Conservation (phyloP, 2,888 invertebrate species). For the Celastrina argiolus region DNA sequence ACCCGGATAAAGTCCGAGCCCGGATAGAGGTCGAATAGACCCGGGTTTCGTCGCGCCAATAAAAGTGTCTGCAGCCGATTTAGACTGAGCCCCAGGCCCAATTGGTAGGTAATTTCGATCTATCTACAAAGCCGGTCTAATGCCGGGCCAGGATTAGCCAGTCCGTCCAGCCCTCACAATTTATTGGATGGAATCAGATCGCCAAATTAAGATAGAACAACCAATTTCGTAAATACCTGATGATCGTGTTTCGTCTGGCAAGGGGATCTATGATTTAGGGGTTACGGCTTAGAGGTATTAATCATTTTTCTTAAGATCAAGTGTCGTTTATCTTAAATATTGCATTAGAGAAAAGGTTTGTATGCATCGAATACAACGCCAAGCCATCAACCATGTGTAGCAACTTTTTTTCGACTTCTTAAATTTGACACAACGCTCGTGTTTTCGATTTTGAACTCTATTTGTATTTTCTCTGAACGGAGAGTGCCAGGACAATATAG, state of each 20-base stretch:
- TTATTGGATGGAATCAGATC: slow-evolving; percentile 66
- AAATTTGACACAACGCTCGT: no score
- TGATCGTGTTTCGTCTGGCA: not conserved
- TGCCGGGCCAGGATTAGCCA: slow-evolving; percentile 73
- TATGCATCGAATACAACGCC: no score
- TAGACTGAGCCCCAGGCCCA: slow-evolving; percentile 73
- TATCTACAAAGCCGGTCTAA: slow-evolving; percentile 76
- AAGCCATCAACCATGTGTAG: no score
- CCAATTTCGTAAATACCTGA: slow-evolving; percentile 18
- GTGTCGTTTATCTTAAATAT: not conserved
- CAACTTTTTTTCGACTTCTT: no score
- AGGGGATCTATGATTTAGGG: not conserved
- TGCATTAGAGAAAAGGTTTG: no score
- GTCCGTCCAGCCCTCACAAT: slow-evolving; percentile 66
- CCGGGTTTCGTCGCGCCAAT: slow-evolving; percentile 63
- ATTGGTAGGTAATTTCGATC: slow-evolving; percentile 78
- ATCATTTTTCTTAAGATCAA: not conserved
- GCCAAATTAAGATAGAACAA: slow-evolving; percentile 44
- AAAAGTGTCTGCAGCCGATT: slow-evolving; percentile 80
- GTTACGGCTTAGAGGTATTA: not conserved
- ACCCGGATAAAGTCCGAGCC: slow-evolving; percentile 68
- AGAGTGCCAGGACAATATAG: no score
- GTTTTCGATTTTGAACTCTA: no score
- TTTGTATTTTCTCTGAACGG: no score
- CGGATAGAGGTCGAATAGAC: slow-evolving; percentile 41